These are phyloP conservation scores for Andricus grossulariae DNA, from an alignment of 1,140 invertebrate genomes.

Conservation along the genomic window DNA sequence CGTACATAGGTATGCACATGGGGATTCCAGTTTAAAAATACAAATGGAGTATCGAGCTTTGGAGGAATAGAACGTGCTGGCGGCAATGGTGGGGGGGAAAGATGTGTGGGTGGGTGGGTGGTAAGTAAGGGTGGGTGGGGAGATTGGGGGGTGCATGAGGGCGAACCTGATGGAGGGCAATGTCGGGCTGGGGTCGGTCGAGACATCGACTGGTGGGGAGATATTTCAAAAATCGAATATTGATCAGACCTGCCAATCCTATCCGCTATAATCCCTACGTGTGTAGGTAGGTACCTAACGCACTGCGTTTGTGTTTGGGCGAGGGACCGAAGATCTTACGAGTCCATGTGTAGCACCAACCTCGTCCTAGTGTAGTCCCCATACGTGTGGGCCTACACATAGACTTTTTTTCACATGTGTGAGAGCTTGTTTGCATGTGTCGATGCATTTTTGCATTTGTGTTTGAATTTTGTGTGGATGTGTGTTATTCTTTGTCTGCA, in stretches of 20 bases:
- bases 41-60: constrained; percentile 76
- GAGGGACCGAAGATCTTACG: constrained; percentile 38
- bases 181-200: constrained; percentile 46
- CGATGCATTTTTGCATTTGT: constrained; percentile 1
- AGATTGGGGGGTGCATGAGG: constrained; percentile 28
- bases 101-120: constrained; percentile 44
- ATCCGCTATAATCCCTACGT: constrained; percentile 69
- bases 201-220: constrained; percentile 56
- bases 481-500: background rate
- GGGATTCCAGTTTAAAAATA: constrained; percentile 76
- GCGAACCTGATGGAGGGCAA: constrained; percentile 50
- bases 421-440: background rate
- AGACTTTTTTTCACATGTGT: constrained; percentile 4
- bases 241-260: constrained; percentile 75
- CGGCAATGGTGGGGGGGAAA: constrained; percentile 48
- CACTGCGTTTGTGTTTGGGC: constrained; percentile 45
- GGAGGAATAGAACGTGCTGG: constrained; percentile 61
- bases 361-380: constrained; percentile 29
- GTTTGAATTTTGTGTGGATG: background rate
- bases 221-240: constrained; percentile 76
- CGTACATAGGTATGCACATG: constrained; percentile 65
- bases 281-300: constrained; percentile 57
- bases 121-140: constrained; percentile 35
- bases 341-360: background rate
- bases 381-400: constrained; percentile 36